Base-by-base conservation (phyloP, 2,888 invertebrate genomes). In the Himalopsyche kuldschensis region DNA sequence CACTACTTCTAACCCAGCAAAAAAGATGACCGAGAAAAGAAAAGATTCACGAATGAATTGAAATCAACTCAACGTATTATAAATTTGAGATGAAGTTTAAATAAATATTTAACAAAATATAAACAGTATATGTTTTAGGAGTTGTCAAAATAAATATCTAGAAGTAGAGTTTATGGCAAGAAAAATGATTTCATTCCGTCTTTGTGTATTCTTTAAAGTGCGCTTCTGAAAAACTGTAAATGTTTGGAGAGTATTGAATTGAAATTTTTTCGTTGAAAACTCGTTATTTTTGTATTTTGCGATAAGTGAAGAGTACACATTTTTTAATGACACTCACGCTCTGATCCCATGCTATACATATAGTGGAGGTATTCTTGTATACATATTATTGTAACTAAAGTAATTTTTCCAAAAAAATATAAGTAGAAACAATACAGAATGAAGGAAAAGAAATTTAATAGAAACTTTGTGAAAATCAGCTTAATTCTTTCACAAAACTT, bases 291-390 rank as follows among this genome's bases (percentile, higher is more conserved):
- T 75, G 81, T 83, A 82, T 79, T 82, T 75, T 63, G 80, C 81
- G 82, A 81, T 85, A 85, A 85, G 85, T 83, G 85, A 83, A 83
- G 46, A 82, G 83, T 69, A 85, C 83, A 85, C 85, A 83, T 55
- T 32, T 78, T 46, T 46, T 55, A 78, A 27, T 46, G 11, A 1
- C 17, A 78, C 78, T 78, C 41, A 20, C 17, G 35, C 24, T 35
- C 35, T 76, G n/a, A 31, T 3, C 35, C 76, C 76, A 24, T 24
- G 35, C 24, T 76, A 20, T 2, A n/a, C n/a, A n/a, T n/a, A 30
- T 76, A 76, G 76, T 81, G n/a, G 20, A 30, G 4, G 30, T 17
- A 20, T 41, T 17, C 24, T n/a, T 24, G 35, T 15, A 6, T 27
- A 35, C 77, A 81, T 77, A 55, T 55, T 6, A 47, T 48, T 81